These are phyloP conservation scores for Tamias sibiricus DNA, from an alignment of 2,113 vertebrate species.

Conservation along the genomic window DNA sequence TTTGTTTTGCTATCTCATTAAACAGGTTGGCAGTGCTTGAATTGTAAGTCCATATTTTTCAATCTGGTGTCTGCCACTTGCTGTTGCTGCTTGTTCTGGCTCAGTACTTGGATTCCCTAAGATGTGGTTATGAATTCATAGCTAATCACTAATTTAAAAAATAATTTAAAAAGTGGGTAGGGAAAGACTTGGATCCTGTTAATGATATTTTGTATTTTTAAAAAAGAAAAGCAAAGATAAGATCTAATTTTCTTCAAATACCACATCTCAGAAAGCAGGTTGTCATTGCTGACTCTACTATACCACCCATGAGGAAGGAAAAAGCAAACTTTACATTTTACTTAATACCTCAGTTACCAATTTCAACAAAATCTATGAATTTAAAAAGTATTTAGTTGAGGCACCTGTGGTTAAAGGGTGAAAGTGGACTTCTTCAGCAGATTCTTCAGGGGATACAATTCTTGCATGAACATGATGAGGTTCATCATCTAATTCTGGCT, in stretches of 20 bases:
- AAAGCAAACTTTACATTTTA: constrained; percentile 63
- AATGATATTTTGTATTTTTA: background rate
- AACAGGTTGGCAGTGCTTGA: constrained; percentile 67
- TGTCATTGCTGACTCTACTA: constrained; percentile 16
- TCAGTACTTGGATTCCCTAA: constrained; percentile 65
- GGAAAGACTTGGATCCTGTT: background rate
- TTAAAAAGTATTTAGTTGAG: constrained; percentile 80
- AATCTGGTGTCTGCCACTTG: background rate
- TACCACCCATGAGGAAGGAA: constrained; percentile 58
- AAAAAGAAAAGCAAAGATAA: background rate
- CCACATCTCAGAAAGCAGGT: constrained; percentile 7
- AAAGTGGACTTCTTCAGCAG: constrained; percentile 75
- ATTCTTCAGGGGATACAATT: constrained; percentile 73
- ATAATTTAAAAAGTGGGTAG: background rate
- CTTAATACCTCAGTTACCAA: constrained; percentile 48
- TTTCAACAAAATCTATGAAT: constrained; percentile 57
- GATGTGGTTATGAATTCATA: constrained; percentile 42
- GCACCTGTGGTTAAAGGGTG: constrained; percentile 82
- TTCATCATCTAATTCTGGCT: constrained; percentile 75
- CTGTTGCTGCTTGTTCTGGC: constrained; percentile 61
- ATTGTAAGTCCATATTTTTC: constrained; percentile 46
- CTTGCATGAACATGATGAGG: constrained; percentile 81
- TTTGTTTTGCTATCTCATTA: constrained; percentile 73
- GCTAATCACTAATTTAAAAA: constrained; percentile 34
- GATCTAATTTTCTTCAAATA: constrained; percentile 42